Evolutionary conservation across 2,888 invertebrate species (phyloP).

Genomic region (Schizotus pectinicornis): DNA sequence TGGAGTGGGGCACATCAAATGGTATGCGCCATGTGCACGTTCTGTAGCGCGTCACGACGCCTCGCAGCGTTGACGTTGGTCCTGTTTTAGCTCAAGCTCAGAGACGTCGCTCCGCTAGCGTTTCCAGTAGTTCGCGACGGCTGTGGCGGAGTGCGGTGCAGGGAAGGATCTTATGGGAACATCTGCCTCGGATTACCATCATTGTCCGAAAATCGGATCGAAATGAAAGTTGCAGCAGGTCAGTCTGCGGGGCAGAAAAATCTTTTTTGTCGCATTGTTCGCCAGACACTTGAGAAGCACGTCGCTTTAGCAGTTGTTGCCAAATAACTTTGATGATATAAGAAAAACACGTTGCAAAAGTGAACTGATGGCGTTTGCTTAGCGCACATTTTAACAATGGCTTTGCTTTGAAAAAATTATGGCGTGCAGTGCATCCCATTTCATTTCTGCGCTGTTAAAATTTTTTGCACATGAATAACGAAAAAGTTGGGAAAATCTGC

Average conservation of each 20-base stretch:
- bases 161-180: constrained; percentile 27
- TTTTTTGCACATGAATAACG: not conserved
- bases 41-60: constrained; percentile 26
- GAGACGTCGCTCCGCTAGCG: constrained; percentile 33
- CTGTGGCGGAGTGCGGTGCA: constrained; percentile 31
- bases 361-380: no score
- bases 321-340: no score
- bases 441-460: no score
- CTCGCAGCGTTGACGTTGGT: constrained; percentile 39
- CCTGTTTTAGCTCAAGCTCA: constrained; percentile 43
- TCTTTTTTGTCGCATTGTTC: constrained; percentile 15
- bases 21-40: constrained; percentile 16
- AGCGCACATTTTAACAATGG: no score
- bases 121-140: constrained; percentile 42
- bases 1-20: not conserved
- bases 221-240: constrained; percentile 46
- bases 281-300: not conserved
- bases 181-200: constrained; percentile 17
- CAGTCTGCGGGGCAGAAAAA: constrained; percentile 29
- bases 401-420: no score
- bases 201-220: constrained; percentile 26
- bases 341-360: no score
- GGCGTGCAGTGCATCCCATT: no score
- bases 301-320: not conserved
- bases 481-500: not conserved